Percentiles rank a stretch among this genome's conserved stretches.
Evolutionary conservation across 2,113 vertebrate species (phyloP).

Genomic region (Pelvicachromis taeniatus): DNA sequence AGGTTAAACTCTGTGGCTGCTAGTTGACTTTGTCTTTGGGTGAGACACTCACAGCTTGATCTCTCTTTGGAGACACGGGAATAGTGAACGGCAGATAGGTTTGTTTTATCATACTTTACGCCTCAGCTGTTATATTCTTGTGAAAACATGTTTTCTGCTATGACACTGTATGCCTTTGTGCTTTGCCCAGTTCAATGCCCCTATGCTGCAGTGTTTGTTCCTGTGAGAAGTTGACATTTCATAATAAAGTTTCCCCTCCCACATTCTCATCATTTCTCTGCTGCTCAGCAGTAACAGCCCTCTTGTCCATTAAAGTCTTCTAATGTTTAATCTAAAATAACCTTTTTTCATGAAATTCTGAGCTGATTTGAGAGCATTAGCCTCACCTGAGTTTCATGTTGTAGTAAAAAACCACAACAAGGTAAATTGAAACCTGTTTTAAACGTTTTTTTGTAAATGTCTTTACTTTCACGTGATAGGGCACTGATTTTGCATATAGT

Average conservation of each 20-base stretch:
- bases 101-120: not conserved
- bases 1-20: not conserved
- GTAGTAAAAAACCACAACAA: not conserved
- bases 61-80: not conserved
- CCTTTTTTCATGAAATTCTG: not conserved
- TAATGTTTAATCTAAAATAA: not conserved
- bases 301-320: not conserved
- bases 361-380: not conserved
- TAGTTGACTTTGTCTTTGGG: not conserved
- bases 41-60: not conserved
- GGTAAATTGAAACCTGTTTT: not conserved
- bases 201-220: not conserved
- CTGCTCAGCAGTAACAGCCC: not conserved
- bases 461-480: not conserved
- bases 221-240: conserved; percentile 44
- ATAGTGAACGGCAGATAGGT: not conserved
- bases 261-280: conserved; percentile 26
- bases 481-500: not conserved
- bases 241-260: conserved; percentile 58
- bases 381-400: not conserved
- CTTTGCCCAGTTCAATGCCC: not conserved
- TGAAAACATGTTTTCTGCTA: not conserved
- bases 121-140: not conserved
- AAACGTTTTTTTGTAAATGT: not conserved
- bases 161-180: not conserved